Conservation (phyloP, 2,888 invertebrate genomes). For the Timema podura region DNA sequence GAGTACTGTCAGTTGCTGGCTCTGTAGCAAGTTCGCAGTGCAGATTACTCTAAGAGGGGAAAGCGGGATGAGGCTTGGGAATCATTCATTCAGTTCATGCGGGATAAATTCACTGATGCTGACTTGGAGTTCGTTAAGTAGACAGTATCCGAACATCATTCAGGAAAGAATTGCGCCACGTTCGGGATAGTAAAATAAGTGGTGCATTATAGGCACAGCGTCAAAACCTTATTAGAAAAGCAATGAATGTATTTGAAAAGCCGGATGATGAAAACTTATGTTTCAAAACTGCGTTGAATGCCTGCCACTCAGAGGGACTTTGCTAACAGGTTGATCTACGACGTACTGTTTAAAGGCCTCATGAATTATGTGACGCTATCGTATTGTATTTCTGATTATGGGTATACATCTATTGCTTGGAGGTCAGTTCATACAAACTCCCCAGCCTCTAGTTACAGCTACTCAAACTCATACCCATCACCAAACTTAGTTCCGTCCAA, state of each 20-base stretch:
- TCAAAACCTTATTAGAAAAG: constrained; percentile 3
- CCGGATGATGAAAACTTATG: background rate
- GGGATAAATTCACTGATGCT: too few relatives aligned
- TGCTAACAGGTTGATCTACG: constrained; percentile 9
- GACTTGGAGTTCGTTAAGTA: constrained; percentile 9
- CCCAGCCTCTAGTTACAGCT: background rate
- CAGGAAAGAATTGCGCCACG: constrained; percentile 5
- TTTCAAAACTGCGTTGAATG: constrained; percentile 10
- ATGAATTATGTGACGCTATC: background rate
- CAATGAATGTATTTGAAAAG: background rate
- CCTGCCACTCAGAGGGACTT: constrained; percentile 15
- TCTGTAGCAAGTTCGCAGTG: too few relatives aligned
- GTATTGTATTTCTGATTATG: constrained; percentile 10
- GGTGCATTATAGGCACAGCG: constrained; percentile 28
- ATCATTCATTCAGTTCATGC: too few relatives aligned
- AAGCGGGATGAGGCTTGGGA: too few relatives aligned
- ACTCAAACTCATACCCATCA: constrained; percentile 4
- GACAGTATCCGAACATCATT: constrained; percentile 24
- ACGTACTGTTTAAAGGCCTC: background rate
- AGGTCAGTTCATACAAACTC: background rate
- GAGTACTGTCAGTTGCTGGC: too few relatives aligned
- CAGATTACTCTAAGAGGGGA: background rate
- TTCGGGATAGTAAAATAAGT: constrained; percentile 32
- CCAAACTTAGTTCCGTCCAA: background rate
- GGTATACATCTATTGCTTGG: constrained; percentile 7